Conservation (phyloP, 1,140 invertebrate species). For the Parasteatoda tepidariorum region DNA sequence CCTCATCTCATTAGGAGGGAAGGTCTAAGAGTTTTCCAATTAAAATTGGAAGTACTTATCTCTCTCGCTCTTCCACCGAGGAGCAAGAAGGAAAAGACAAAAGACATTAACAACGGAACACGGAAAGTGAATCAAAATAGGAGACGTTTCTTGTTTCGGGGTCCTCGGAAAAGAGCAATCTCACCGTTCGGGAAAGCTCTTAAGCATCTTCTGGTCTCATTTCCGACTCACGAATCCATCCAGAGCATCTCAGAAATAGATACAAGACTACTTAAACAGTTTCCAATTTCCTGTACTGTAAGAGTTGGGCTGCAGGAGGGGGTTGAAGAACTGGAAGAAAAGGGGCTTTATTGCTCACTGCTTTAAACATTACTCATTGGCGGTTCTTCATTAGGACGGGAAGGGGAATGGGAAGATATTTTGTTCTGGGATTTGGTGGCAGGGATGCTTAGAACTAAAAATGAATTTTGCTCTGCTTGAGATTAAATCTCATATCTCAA, state of each 20-base stretch:
- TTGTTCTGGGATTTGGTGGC: background rate
- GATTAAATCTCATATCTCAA: too few relatives aligned
- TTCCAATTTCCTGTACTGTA: slow-evolving; percentile 8
- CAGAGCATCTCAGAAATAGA: background rate
- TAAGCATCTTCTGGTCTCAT: background rate
- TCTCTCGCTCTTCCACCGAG: background rate
- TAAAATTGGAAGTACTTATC: background rate
- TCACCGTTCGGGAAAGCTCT: background rate
- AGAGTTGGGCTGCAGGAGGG: background rate
- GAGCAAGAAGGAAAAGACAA: background rate
- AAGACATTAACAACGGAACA: slow-evolving; percentile 27
- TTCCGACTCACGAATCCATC: background rate
- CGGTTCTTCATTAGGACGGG: background rate
- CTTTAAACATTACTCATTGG: background rate
- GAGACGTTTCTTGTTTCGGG: background rate
- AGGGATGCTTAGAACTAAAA: too few relatives aligned
- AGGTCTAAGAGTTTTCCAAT: background rate
- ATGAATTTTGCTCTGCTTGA: too few relatives aligned
- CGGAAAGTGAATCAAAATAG: slow-evolving; percentile 27
- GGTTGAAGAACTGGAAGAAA: background rate
- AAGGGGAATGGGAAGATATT: too few relatives aligned
- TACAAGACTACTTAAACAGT: slow-evolving; percentile 10
- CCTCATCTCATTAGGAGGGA: slow-evolving; percentile 1
- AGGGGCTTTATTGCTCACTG: background rate
- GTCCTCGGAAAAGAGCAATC: background rate